Evolutionary conservation across 2,113 vertebrate genomes (phyloP), one percentile per base, ranked within the genome.

Genomic region (Cynoglossus semilaevis): DNA sequence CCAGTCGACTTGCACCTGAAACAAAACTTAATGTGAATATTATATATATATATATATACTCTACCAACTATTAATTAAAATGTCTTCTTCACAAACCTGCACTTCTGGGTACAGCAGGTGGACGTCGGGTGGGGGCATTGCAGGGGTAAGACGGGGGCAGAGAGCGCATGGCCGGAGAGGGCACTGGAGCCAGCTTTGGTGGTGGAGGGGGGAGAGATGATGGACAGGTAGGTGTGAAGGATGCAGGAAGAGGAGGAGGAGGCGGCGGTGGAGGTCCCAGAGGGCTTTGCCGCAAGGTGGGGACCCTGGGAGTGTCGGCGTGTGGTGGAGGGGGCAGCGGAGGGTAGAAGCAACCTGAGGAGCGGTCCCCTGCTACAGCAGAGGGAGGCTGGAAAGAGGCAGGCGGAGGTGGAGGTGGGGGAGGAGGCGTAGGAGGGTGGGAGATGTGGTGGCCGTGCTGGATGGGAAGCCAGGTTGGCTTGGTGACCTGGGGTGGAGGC

Each of bases 71-170:
- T 37, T 37, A 37, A 6, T 37, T 9, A 37, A 37, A 8, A 9
- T 29, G 2, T 29, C 22, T 29, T 29, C 6, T 6, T 29, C 22
- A 59, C 67, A 9, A 60, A 92, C 91, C 88, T 82, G 87, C 57
- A 52, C 63, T 67, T 42, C 80, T 71, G 22, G 90, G 89, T 10
- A 91, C 72, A n/a, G 89, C 89, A 8, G 90, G 90, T 0, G 91
- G 91, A 0, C 88, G 84, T 17, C 91, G 77, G 16, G 81, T 88
- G 9, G 90, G 85, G 51, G 89, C 93, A 0, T 91, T 70, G n/a
- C 72, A 87, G 0, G 91, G 86, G 19, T 91, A 92, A 0, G 91
- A 87, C 0, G 93, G 91, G 0, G 92, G 92, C 0, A 92, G 87
- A 0, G 90, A 76, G 64, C 91, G 93, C 43, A 88, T 83, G 44